Conservation (phyloP, 2,888 invertebrate genomes). For the Pristionchus mayeri region DNA sequence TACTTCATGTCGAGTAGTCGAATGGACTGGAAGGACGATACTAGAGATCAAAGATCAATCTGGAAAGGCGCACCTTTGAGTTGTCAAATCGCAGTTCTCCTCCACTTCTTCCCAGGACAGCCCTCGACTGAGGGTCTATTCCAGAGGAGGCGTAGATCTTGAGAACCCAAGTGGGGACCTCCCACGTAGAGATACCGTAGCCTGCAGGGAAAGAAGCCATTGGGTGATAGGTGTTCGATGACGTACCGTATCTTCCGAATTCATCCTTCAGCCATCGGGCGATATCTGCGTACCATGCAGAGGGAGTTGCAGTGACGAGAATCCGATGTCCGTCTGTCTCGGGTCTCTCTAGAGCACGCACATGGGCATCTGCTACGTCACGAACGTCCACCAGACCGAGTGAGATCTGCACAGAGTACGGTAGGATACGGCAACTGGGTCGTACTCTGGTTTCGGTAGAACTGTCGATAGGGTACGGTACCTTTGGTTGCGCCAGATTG, state of each 20-base stretch:
- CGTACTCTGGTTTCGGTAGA: not conserved
- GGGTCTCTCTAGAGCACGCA: constrained; percentile 77
- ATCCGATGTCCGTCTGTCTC: constrained; percentile 78
- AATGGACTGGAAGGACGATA: constrained; percentile 20
- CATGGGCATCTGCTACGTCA: constrained; percentile 79
- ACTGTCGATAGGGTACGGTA: not conserved
- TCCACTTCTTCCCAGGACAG: constrained; percentile 67
- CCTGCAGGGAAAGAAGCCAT: constrained; percentile 60
- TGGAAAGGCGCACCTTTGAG: constrained; percentile 67
- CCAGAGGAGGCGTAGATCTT: constrained; percentile 77
- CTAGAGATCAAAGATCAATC: not conserved
- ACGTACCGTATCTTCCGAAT: constrained; percentile 77
- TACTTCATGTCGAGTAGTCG: constrained; percentile 44
- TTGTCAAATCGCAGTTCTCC: constrained; percentile 74
- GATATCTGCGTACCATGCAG: constrained; percentile 78
- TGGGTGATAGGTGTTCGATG: constrained; percentile 45
- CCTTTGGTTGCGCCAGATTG: constrained; percentile 62
- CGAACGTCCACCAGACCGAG: constrained; percentile 79
- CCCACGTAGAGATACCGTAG: constrained; percentile 77
- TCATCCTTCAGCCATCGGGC: constrained; percentile 78
- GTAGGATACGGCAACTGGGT: not conserved
- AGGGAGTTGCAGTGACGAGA: constrained; percentile 77
- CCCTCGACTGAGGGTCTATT: constrained; percentile 77
- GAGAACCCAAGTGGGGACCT: constrained; percentile 77
- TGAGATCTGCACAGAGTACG: constrained; percentile 75